Conservation (phyloP, 2,113 vertebrate species). For the Otolemur garnettii region DNA sequence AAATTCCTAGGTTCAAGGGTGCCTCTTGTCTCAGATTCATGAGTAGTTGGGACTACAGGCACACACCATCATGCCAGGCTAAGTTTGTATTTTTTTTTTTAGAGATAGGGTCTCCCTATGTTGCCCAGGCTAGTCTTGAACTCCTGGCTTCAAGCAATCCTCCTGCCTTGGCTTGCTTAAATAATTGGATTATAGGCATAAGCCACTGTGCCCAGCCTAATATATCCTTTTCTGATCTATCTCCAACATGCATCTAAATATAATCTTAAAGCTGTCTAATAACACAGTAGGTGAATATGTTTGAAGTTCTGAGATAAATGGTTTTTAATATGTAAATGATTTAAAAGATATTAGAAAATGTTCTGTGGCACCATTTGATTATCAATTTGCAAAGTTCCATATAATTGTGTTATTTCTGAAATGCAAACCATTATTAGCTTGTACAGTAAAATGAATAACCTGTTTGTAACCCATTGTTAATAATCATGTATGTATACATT, state of each 20-base stretch:
- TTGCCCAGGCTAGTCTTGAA: too few species aligned
- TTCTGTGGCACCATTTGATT: neutral
- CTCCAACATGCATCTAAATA: neutral
- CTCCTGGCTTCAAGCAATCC: too few species aligned
- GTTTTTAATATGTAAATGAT: slow-evolving; percentile 25
- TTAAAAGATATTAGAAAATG: slow-evolving; percentile 31
- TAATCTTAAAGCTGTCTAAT: neutral
- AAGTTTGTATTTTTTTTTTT: too few species aligned
- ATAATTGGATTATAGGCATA: too few species aligned
- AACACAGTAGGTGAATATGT: slow-evolving; percentile 3
- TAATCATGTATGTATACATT: neutral
- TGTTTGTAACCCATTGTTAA: neutral
- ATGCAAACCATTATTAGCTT: slow-evolving; percentile 19
- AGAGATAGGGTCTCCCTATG: too few species aligned
- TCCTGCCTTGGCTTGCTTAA: too few species aligned
- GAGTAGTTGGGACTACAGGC: too few species aligned
- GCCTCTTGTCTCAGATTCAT: too few species aligned
- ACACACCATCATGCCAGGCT: too few species aligned
- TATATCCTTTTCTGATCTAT: neutral
- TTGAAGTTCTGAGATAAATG: neutral
- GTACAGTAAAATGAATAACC: slow-evolving; percentile 33
- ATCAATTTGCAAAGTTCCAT: slow-evolving; percentile 51
- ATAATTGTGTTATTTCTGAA: slow-evolving; percentile 46
- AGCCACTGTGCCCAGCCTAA: neutral
- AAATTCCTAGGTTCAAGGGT: too few species aligned